These are phyloP conservation scores for Trachelus tabidus DNA, from an alignment of 2,888 invertebrate genomes.

Conservation along the genomic window DNA sequence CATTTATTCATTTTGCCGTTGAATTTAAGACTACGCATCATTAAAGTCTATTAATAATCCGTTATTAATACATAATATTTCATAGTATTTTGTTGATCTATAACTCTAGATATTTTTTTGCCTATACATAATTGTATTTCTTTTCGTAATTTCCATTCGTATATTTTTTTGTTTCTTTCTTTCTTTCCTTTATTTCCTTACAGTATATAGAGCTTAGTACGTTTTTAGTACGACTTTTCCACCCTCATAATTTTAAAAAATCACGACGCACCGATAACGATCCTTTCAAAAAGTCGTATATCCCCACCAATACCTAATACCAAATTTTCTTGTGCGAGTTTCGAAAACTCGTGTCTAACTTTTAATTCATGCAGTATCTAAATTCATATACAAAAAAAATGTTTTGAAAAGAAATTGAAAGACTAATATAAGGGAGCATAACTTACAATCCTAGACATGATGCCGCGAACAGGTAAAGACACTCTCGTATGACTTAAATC, in stretches of 20 bases:
- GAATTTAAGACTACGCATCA: constrained; percentile 1
- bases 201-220: not conserved
- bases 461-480: not conserved
- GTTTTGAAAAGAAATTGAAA: not conserved
- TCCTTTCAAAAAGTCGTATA: not conserved
- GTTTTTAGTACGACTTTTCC: not conserved
- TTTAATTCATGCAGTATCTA: not conserved
- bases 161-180: not conserved
- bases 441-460: not conserved
- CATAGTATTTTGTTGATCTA: not conserved
- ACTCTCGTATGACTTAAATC: not conserved
- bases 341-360: not conserved
- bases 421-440: not conserved
- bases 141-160: not conserved
- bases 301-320: not conserved
- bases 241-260: not conserved
- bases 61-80: constrained; percentile 8
- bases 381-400: not conserved
- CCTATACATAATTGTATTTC: constrained; percentile 1
- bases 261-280: not conserved
- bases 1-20: constrained; percentile 1
- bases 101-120: constrained; percentile 1
- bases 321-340: not conserved
- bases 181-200: not conserved
- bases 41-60: constrained; percentile 7